These are phyloP conservation scores for Muntiacus reevesi DNA, from an alignment of 2,113 vertebrate species.

Conservation along the genomic window DNA sequence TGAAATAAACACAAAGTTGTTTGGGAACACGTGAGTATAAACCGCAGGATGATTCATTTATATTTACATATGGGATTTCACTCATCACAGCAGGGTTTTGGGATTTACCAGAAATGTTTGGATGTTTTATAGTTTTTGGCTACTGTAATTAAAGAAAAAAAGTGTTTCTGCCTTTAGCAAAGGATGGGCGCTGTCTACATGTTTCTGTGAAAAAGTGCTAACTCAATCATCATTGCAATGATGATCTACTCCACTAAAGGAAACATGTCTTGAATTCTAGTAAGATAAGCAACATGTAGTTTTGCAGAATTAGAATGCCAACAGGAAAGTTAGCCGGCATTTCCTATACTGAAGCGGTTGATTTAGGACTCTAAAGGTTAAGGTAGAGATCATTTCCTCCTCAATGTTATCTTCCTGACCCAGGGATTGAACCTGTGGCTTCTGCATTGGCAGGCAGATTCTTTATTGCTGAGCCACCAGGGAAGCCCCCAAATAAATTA, in stretches of 20 bases:
- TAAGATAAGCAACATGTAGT: slow-evolving; percentile 6
- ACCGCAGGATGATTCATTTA: slow-evolving; percentile 38
- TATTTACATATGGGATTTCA: slow-evolving; percentile 34
- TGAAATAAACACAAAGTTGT: slow-evolving; percentile 30
- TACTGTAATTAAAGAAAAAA: not conserved
- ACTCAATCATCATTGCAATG: not conserved
- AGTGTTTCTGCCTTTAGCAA: not conserved
- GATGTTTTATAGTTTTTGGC: slow-evolving; percentile 33
- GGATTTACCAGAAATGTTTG: slow-evolving; percentile 55
- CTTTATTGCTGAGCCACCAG: not conserved
- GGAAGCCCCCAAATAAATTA: not conserved
- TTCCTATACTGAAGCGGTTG: slow-evolving; percentile 14
- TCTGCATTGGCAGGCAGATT: not conserved
- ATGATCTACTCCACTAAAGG: not conserved
- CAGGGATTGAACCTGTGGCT: not conserved
- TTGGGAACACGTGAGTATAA: slow-evolving; percentile 34
- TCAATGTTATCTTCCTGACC: not conserved
- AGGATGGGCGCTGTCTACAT: not conserved
- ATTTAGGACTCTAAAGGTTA: slow-evolving; percentile 12
- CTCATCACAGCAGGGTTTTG: not conserved
- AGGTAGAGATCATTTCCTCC: not conserved
- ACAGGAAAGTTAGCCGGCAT: slow-evolving; percentile 32
- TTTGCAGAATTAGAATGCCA: slow-evolving; percentile 4
- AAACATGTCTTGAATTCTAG: not conserved
- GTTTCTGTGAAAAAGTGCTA: not conserved